Evolutionary conservation across 2,888 invertebrate genomes (phyloP).

Genomic region (Drosophila fungiperda): DNA sequence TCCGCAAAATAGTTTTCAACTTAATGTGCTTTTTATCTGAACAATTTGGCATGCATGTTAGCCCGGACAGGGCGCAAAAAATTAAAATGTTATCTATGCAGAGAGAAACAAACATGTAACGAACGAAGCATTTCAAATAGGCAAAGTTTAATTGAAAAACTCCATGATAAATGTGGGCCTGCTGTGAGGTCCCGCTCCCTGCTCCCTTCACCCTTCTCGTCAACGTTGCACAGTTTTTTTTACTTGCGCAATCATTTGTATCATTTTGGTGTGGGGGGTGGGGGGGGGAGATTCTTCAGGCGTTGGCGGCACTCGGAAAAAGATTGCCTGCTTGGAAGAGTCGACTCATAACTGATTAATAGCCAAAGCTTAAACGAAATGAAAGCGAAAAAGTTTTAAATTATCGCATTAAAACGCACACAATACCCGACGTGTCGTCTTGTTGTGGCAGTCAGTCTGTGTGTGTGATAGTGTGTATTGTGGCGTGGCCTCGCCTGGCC

Average conservation of each 20-base stretch:
- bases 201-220: not conserved
- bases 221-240: not conserved
- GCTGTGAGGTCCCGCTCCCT: slow-evolving; percentile 21
- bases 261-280: too few relatives aligned
- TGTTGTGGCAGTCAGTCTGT: slow-evolving; percentile 2
- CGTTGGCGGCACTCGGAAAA: slow-evolving; percentile 48
- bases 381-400: slow-evolving; percentile 72
- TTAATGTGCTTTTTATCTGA: slow-evolving; percentile 65
- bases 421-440: slow-evolving; percentile 40
- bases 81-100: slow-evolving; percentile 68
- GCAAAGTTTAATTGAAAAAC: slow-evolving; percentile 67
- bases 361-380: slow-evolving; percentile 64
- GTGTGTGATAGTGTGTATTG: slow-evolving; percentile 5
- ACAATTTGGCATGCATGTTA: slow-evolving; percentile 66
- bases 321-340: slow-evolving; percentile 35
- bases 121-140: slow-evolving; percentile 48
- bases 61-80: slow-evolving; percentile 34
- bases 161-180: slow-evolving; percentile 54
- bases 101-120: slow-evolving; percentile 36
- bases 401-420: slow-evolving; percentile 64
- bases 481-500: slow-evolving; percentile 46
- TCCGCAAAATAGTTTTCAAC: slow-evolving; percentile 60
- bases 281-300: slow-evolving; percentile 47
- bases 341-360: slow-evolving; percentile 68
- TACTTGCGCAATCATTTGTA: slow-evolving; percentile 48